A percentile compares a stretch with the other conserved stretches of the same genome.
Conservation (phyloP, 2,888 invertebrate genomes). For the Syrista parreyssii region DNA sequence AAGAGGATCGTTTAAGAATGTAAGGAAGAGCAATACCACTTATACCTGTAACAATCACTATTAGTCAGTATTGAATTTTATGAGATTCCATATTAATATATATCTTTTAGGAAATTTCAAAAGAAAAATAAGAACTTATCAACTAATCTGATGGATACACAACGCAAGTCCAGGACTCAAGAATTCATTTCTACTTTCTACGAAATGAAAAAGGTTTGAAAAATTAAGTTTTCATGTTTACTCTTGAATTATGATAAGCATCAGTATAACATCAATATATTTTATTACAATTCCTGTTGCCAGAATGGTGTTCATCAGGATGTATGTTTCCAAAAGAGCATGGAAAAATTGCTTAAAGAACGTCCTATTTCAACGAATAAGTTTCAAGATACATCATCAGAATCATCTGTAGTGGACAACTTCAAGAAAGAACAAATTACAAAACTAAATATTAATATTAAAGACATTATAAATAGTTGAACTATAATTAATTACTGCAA, state of each 20-base stretch:
- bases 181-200: conserved; percentile 74
- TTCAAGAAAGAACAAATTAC: not conserved
- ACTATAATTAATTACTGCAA: not conserved
- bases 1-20: conserved; percentile 88
- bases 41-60: conserved; percentile 6
- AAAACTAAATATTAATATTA: not conserved
- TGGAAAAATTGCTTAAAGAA: not conserved
- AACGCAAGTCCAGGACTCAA: conserved; percentile 70
- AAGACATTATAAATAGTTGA: not conserved
- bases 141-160: conserved; percentile 69
- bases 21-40: conserved; percentile 66
- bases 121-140: conserved; percentile 70
- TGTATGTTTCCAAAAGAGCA: not conserved
- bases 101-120: conserved; percentile 74
- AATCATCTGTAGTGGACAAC: not conserved
- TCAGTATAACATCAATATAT: not conserved
- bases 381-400: too few species aligned
- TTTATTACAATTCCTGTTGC: not conserved
- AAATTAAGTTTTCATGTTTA: not conserved
- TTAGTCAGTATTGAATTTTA: conserved; percentile 6
- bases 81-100: conserved; percentile 11
- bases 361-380: not conserved
- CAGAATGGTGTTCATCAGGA: not conserved
- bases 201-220: conserved; percentile 66
- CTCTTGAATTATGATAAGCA: not conserved